Evolutionary conservation across 2,797 vertebrate genomes (phyloP).

Genomic region (Muscicapa striata): DNA sequence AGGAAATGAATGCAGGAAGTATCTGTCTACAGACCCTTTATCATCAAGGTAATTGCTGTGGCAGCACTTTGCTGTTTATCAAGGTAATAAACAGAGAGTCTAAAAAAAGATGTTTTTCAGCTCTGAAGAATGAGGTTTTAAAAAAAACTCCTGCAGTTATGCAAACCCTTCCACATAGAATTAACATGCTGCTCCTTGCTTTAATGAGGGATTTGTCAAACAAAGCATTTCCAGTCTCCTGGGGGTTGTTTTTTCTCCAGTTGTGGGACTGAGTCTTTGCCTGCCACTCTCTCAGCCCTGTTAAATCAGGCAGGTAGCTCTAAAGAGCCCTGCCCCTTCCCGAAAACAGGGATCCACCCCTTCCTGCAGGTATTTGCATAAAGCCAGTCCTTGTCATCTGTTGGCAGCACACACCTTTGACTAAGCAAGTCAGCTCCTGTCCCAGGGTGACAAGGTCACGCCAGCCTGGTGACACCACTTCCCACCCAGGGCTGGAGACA

Average conservation of each 20-base stretch:
- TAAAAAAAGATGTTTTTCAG: constrained; percentile 80
- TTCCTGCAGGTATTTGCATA: constrained; percentile 61
- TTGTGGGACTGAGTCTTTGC: not conserved
- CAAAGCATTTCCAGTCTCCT: not conserved
- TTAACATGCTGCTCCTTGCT: not conserved
- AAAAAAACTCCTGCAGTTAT: not conserved
- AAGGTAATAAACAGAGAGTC: constrained; percentile 72
- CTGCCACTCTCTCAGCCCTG: not conserved
- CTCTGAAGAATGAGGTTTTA: constrained; percentile 36
- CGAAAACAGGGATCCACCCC: not conserved
- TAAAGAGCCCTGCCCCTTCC: not conserved
- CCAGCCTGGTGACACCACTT: constrained; percentile 7
- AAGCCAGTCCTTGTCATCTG: not conserved
- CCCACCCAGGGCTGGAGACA: not conserved
- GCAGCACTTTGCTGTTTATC: constrained; percentile 79
- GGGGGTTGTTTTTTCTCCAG: not conserved
- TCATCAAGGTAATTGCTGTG: constrained; percentile 78
- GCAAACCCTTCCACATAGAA: not conserved
- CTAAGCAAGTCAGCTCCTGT: not conserved
- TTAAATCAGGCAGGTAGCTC: not conserved
- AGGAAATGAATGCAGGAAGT: constrained; percentile 81
- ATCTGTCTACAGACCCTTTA: constrained; percentile 80
- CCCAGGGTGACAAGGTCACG: not conserved
- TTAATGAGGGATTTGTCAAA: not conserved
- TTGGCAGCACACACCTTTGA: not conserved